Evolutionary conservation across 2,888 invertebrate species (phyloP).

Genomic region (Campoletis raptor): DNA sequence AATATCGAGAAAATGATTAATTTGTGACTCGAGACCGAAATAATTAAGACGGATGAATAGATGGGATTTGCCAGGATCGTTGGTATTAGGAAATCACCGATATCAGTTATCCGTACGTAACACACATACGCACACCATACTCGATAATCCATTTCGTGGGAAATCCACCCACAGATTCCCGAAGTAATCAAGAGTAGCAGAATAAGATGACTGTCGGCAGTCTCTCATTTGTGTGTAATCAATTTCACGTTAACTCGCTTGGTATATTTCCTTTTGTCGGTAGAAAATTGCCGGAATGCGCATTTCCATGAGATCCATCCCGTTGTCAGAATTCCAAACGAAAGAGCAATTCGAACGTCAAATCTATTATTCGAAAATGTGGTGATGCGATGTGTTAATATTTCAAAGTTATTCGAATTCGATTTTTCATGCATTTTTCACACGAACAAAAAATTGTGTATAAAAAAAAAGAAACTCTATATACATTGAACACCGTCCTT

Average conservation of each 20-base stretch:
- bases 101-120: background rate
- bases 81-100: background rate
- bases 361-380: background rate
- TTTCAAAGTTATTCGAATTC: background rate
- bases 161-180: constrained; percentile 34
- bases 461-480: background rate
- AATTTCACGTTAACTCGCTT: constrained; percentile 61
- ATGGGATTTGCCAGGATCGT: constrained; percentile 1
- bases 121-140: background rate
- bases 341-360: background rate
- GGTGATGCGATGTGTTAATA: background rate
- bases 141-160: background rate
- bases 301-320: background rate
- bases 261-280: constrained; percentile 35
- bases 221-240: constrained; percentile 62
- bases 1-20: constrained; percentile 9
- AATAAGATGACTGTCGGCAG: constrained; percentile 43
- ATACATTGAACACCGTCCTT: background rate
- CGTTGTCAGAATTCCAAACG: background rate
- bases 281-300: constrained; percentile 33
- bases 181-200: constrained; percentile 54
- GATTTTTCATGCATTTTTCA: background rate
- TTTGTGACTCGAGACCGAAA: constrained; percentile 18
- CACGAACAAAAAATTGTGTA: background rate
- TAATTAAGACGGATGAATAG: constrained; percentile 53